phyloP scores from a whole-genome alignment of 2,888 invertebrate species.

The Falcaria lacertinaria region DNA sequence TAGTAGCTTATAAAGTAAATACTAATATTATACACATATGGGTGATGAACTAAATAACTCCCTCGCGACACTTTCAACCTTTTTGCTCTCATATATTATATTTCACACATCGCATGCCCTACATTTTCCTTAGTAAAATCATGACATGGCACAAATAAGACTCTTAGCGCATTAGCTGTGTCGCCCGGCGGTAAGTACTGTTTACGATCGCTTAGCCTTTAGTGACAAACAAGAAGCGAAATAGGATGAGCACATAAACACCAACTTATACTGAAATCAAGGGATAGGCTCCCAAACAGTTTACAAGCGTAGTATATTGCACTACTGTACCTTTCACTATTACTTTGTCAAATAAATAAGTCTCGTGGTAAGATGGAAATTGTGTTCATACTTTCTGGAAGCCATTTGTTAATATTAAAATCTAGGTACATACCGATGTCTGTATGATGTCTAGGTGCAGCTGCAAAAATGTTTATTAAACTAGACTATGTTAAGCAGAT shows the following conservation, averaged over 20 bases:
- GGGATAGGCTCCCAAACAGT: constrained; percentile 24
- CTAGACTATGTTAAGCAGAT: too few relatives aligned
- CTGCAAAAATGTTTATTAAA: too few relatives aligned
- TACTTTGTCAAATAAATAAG: background rate
- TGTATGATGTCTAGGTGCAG: too few relatives aligned
- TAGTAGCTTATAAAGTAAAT: too few relatives aligned
- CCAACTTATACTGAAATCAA: constrained; percentile 24
- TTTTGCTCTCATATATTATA: too few relatives aligned
- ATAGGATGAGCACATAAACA: constrained; percentile 27
- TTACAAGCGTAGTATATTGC: constrained; percentile 6
- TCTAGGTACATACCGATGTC: background rate
- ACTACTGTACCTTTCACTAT: background rate
- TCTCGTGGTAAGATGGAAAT: background rate
- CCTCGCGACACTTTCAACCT: too few relatives aligned
- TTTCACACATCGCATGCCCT: constrained; percentile 26
- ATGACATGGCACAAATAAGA: constrained; percentile 51
- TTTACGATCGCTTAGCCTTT: constrained; percentile 26
- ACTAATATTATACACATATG: too few relatives aligned
- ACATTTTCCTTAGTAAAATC: constrained; percentile 34
- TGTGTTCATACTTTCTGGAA: too few relatives aligned
- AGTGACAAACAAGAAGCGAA: constrained; percentile 27
- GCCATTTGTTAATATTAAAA: background rate
- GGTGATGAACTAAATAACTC: too few relatives aligned
- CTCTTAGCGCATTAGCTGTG: constrained; percentile 37
- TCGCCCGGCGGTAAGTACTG: constrained; percentile 34